Evolutionary conservation across 2,797 vertebrate species (phyloP).

Genomic region (Myotis myotis): DNA sequence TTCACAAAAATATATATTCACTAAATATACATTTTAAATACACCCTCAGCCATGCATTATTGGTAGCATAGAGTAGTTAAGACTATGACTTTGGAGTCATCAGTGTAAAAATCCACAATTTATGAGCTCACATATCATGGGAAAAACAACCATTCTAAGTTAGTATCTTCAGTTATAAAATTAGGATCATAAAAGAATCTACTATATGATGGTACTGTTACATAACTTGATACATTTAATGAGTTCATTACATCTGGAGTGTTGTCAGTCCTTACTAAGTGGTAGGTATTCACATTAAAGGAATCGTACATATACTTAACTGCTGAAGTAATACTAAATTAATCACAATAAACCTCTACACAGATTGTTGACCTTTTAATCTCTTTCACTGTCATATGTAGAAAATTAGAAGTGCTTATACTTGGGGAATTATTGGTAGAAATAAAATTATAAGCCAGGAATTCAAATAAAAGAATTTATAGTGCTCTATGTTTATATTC

Average conservation of each 20-base stretch:
- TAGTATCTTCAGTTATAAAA: background rate
- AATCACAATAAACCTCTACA: background rate
- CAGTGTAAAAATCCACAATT: background rate
- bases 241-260: background rate
- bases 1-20: background rate
- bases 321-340: background rate
- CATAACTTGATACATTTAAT: background rate
- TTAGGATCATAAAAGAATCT: background rate
- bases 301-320: background rate
- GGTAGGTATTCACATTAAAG: background rate
- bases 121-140: background rate
- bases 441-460: background rate
- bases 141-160: background rate
- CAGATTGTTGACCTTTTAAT: background rate
- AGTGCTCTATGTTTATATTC: background rate
- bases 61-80: background rate
- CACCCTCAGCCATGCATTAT: background rate
- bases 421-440: background rate
- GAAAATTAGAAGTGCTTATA: background rate
- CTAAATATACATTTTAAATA: background rate
- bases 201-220: background rate
- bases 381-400: background rate
- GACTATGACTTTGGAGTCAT: background rate
- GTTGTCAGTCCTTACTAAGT: background rate
- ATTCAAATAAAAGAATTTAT: slow-evolving; percentile 36